Conservation (phyloP, 2,888 invertebrate genomes). For the Microctonus brassicae region DNA sequence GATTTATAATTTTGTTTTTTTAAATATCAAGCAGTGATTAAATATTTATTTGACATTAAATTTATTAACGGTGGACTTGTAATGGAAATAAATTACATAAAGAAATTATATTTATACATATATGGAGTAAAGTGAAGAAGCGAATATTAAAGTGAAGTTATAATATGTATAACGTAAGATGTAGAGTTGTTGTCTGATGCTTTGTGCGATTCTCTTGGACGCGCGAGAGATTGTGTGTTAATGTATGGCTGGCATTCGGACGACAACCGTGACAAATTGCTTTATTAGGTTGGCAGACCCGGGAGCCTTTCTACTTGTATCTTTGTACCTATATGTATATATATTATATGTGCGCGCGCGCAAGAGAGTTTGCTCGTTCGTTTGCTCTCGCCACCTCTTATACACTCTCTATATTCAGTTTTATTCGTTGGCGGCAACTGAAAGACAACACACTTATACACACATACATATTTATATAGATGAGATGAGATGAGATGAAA, state of each 20-base stretch:
- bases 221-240: conserved; percentile 67
- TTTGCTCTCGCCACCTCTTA: not conserved
- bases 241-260: conserved; percentile 69
- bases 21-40: too few relatives aligned
- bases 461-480: too few relatives aligned
- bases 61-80: too few relatives aligned
- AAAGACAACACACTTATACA: not conserved
- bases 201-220: too few relatives aligned
- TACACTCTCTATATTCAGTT: not conserved
- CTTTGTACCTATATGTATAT: not conserved
- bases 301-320: conserved; percentile 64
- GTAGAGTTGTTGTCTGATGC: too few relatives aligned
- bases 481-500: not conserved
- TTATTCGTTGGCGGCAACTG: not conserved
- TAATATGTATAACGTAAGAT: too few relatives aligned
- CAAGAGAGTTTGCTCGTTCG: not conserved
- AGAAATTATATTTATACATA: too few relatives aligned
- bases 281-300: conserved; percentile 68
- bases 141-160: too few relatives aligned
- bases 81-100: not conserved
- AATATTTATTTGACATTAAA: too few relatives aligned
- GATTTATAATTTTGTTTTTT: too few relatives aligned
- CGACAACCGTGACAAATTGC: conserved; percentile 70
- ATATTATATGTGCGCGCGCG: not conserved
- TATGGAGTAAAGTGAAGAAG: conserved; percentile 42